A percentile compares a stretch with the other conserved stretches of the same genome.
These are phyloP conservation scores for Odocoileus virginianus DNA, from an alignment of 2,113 vertebrate species.

Conservation along the genomic window DNA sequence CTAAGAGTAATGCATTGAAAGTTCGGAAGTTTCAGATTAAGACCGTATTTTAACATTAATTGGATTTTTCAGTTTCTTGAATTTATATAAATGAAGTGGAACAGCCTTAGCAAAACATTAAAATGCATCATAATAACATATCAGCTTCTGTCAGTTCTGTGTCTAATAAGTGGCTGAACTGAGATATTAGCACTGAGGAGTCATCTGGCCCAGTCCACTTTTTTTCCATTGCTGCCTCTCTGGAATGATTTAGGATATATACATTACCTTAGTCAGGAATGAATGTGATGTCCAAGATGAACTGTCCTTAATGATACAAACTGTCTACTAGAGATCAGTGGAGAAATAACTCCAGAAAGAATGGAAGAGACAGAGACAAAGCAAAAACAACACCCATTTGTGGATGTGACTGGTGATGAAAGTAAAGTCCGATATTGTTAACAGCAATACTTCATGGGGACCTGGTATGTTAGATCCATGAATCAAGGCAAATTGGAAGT, in stretches of 20 bases:
- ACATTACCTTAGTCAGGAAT: background rate
- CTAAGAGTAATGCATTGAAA: background rate
- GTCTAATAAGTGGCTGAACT: background rate
- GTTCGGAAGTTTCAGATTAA: background rate
- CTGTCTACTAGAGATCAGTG: background rate
- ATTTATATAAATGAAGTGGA: background rate
- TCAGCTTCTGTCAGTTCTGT: background rate
- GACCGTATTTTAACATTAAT: background rate
- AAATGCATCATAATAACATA: background rate
- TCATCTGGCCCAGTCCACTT: background rate
- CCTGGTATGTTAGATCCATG: background rate
- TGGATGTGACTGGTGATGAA: background rate
- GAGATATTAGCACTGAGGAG: background rate
- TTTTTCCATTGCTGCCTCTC: fast-evolving
- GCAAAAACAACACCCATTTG: background rate
- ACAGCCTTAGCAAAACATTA: background rate
- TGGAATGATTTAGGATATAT: background rate
- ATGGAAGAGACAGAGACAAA: background rate
- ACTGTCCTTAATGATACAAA: background rate
- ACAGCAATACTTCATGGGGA: background rate
- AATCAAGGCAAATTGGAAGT: background rate
- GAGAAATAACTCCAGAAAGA: background rate
- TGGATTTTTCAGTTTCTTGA: background rate
- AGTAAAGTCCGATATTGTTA: background rate
- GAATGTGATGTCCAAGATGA: background rate